A percentile compares a stretch with the other conserved stretches of the same genome.
Evolutionary conservation across 2,888 invertebrate species (phyloP).

Genomic region (Dastarcus helophoroides): DNA sequence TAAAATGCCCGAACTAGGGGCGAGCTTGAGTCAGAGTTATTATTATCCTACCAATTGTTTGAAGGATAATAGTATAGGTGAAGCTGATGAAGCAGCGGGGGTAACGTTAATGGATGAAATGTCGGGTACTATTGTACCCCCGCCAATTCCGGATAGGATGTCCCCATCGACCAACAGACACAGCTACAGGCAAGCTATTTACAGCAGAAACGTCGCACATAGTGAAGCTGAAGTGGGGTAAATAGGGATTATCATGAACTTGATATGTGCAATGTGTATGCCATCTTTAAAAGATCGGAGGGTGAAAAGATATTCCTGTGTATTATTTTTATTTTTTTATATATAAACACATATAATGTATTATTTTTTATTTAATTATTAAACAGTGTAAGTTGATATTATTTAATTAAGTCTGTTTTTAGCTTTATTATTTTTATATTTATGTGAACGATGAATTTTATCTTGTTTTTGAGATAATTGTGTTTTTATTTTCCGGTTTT

Average conservation of each 20-base stretch:
- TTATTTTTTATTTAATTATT: too few relatives aligned
- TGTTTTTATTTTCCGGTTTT: too few relatives aligned
- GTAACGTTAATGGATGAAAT: constrained; percentile 20
- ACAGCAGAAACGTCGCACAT: constrained; percentile 49
- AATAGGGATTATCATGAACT: constrained; percentile 1
- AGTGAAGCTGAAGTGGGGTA: constrained; percentile 53
- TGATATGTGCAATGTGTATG: too few relatives aligned
- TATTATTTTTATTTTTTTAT: too few relatives aligned
- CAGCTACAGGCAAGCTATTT: constrained; percentile 58
- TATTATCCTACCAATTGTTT: constrained; percentile 44
- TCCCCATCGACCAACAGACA: constrained; percentile 51
- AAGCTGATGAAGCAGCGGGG: constrained; percentile 40
- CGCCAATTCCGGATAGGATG: constrained; percentile 47
- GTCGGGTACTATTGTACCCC: constrained; percentile 39
- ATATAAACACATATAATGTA: too few relatives aligned
- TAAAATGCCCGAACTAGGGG: constrained; percentile 46
- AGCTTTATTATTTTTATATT: too few relatives aligned
- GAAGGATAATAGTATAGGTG: constrained; percentile 46
- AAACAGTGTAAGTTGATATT: too few relatives aligned
- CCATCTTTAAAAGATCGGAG: too few relatives aligned
- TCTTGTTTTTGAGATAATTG: too few relatives aligned
- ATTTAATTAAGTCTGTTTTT: too few relatives aligned
- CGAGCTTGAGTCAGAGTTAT: constrained; percentile 37
- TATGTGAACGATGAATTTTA: too few relatives aligned
- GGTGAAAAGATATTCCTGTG: too few relatives aligned